phyloP scores from a whole-genome alignment of 2,888 invertebrate species.

The Endotricha flammealis region DNA sequence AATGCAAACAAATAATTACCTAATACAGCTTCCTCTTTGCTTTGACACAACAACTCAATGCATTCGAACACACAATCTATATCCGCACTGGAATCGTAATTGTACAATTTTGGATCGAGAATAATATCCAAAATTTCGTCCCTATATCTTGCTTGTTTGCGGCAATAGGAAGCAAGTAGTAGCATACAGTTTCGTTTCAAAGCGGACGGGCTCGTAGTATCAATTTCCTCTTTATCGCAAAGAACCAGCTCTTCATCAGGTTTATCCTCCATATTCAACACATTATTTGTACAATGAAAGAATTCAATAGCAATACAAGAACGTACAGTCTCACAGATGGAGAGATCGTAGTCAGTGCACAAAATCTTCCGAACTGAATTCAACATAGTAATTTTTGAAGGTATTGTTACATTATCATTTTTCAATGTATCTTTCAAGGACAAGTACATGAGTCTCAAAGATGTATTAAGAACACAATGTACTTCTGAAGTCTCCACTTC shows the following conservation, averaged over 20 bases:
- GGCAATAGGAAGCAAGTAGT: constrained; percentile 56
- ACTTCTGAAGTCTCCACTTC: constrained; percentile 29
- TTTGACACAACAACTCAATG: constrained; percentile 43
- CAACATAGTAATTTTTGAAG: constrained; percentile 39
- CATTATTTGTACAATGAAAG: constrained; percentile 48
- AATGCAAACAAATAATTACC: constrained; percentile 5
- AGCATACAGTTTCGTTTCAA: constrained; percentile 51
- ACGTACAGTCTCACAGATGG: constrained; percentile 37
- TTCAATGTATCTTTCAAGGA: constrained; percentile 33
- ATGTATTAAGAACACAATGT: constrained; percentile 29
- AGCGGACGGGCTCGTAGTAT: constrained; percentile 35
- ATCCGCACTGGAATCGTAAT: constrained; percentile 42
- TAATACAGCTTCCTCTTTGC: constrained; percentile 34
- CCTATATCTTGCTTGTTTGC: constrained; percentile 39
- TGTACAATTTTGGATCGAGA: constrained; percentile 49
- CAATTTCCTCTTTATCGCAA: constrained; percentile 46
- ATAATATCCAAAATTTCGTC: constrained; percentile 55
- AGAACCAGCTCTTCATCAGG: constrained; percentile 38
- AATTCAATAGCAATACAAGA: constrained; percentile 40
- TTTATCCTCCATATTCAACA: constrained; percentile 38
- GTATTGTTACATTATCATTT: constrained; percentile 29
- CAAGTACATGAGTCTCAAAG: constrained; percentile 34
- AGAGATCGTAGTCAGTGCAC: constrained; percentile 33
- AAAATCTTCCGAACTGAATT: constrained; percentile 39
- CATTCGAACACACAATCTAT: constrained; percentile 49